Conservation (phyloP, 1,140 invertebrate genomes). For the Drosophila sechellia region DNA sequence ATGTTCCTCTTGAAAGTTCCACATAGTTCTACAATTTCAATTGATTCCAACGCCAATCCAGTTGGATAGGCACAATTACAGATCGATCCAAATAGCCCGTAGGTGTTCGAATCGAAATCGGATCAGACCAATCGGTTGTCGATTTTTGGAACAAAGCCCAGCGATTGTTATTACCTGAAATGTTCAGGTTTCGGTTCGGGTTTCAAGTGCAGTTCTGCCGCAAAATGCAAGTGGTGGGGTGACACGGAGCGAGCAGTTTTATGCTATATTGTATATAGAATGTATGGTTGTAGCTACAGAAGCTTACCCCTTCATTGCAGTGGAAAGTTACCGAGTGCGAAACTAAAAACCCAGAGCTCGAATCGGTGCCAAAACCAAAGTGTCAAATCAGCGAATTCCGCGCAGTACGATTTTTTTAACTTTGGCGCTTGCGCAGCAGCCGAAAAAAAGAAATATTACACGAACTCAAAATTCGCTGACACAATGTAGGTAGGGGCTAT, state of each 20-base stretch:
- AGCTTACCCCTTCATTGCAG: constrained; percentile 16
- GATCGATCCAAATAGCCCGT: constrained; percentile 17
- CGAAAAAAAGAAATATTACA: constrained; percentile 20
- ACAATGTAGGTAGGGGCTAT: constrained; percentile 55
- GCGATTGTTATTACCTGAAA: constrained; percentile 19
- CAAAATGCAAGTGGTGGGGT: constrained; percentile 11
- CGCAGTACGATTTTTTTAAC: constrained; percentile 13
- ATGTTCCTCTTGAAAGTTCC: neutral
- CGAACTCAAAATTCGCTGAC: constrained; percentile 58
- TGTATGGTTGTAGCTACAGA: neutral
- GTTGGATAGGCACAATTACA: constrained; percentile 2
- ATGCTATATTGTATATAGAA: neutral
- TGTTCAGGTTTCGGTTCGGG: constrained; percentile 7
- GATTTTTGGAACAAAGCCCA: constrained; percentile 27
- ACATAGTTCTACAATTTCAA: too few species aligned
- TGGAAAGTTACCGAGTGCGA: constrained; percentile 49
- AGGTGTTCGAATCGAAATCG: constrained; percentile 10
- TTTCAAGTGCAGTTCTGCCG: constrained; percentile 45
- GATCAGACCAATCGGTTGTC: neutral
- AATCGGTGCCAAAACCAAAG: constrained; percentile 23
- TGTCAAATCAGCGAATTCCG: constrained; percentile 33
- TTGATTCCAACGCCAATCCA: constrained; percentile 10
- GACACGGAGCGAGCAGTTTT: neutral
- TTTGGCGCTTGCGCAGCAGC: constrained; percentile 56
- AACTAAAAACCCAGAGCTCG: constrained; percentile 15